Evolutionary conservation across 2,888 invertebrate species (phyloP), one percentile per base, ranked within the genome.

Genomic region (Acrobasis repandana): DNA sequence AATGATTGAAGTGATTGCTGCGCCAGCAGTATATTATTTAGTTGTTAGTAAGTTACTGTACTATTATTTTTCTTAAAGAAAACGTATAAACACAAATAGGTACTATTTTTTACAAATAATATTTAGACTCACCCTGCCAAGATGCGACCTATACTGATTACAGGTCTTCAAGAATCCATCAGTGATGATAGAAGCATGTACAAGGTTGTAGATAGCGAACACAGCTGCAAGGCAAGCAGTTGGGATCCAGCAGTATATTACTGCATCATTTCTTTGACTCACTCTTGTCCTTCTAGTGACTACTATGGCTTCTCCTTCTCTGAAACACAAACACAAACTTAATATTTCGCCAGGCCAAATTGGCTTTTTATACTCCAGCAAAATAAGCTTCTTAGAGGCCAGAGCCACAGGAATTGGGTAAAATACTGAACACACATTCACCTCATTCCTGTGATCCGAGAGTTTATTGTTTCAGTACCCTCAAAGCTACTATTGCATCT

Each of bases 151-250:
- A 73, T 96, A 97, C 71, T 96, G 95, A 6, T 93, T 94, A 77
- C 97, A 97, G n/a, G 96, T 96, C 66, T 93, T 94, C 60, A 94
- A 90, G 74, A 95, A 96, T 0, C 97, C 97, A 77, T 95, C 95
- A 0, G 96, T 94, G 59, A 95, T 93, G 16, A 96, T 93, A 0
- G 94, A 87, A 11, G 96, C 95, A 79, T 96, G 95, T 0, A 94
- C 90, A 3, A 96, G 73, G 9, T 95, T 93, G 67, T 96, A 95
- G 18, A 96, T 76, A 10, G 93, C 93, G 76, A 96, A 94, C 2
- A 96, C 70, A 1, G 91, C 86, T 0, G 95, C 94, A 36, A 96
- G 85, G 51, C 94, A 93, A 0, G 94, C 93, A 2, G 94, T 92
- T 1, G 94, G 94, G 60, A 95, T 93, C 96, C 96, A 96, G 76